Evolutionary conservation across 2,797 vertebrate species (phyloP), one percentile per base, ranked within the genome.

Genomic region (Kryptopterus vitreolus): DNA sequence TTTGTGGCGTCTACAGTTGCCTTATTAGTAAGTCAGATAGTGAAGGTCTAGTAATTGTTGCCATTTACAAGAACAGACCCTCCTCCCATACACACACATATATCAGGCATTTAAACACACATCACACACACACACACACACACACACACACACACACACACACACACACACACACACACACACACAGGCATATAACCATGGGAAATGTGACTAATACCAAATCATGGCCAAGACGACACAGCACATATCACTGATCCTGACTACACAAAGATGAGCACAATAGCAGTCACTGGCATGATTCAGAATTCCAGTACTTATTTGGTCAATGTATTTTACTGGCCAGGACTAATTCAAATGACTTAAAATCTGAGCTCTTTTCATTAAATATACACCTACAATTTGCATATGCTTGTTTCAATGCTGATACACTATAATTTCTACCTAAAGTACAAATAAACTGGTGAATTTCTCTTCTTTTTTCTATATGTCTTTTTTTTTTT

Each of bases 261-360:
- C 31, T n/a, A n/a, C 50, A 55, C 29, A 72, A 24, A 18, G 20
- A 20, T 46, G 33, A 46, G 9, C 15, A 12, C 35, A 55, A 20
- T 55, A 72, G 4, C 72, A 59, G 55, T 74, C 35, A 74, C 9
- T 29, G 15, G 9, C 7, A 74, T 74, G 72, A 74, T 74, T 74
- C 72, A 74, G 35, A 58, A 59, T 46, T 74, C 33, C 15, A 10
- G 55, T 18, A 58, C 55, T 59, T 59, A 26, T 46, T 16, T 73
- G 71, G 18, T 5, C 38, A 9, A 2, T 46, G 38, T 48, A 9
- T 71, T 52, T 52, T 31, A 53, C 22, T 66, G 10, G 11, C 38
- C 29, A 63, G 57, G 4, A 18, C 35, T 22, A 65, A 22, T 3
- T 1, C 33, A 35, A 62, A 33, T 33, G 4, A 4, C 10, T 65